Evolutionary conservation across 1,140 invertebrate genomes (phyloP).

Genomic region (Camponotus floridanus): DNA sequence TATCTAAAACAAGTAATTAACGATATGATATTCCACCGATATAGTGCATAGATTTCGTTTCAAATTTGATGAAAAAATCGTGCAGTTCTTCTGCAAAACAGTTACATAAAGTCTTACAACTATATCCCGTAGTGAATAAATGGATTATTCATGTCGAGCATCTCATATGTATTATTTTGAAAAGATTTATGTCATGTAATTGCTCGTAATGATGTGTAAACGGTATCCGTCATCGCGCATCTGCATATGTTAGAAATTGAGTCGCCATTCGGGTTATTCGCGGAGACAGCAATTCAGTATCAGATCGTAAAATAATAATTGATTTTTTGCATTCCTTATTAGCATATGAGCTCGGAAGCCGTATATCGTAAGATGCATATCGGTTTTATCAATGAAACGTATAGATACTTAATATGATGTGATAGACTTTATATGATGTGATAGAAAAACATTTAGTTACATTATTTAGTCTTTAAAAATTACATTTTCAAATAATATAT

Average conservation of each 20-base stretch:
- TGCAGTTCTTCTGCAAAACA: neutral
- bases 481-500: too few species aligned
- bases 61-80: neutral
- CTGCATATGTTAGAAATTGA: constrained; percentile 37
- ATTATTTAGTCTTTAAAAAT: too few species aligned
- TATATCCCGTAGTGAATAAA: constrained; percentile 14
- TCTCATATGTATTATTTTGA: neutral
- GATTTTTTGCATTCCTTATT: constrained; percentile 15
- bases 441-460: neutral
- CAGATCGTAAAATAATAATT: constrained; percentile 50
- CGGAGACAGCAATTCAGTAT: constrained; percentile 3
- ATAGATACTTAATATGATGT: neutral
- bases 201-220: constrained; percentile 44
- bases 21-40: constrained; percentile 23
- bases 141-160: constrained; percentile 16
- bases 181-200: constrained; percentile 51
- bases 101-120: constrained; percentile 5
- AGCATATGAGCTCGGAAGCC: neutral
- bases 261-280: constrained; percentile 41
- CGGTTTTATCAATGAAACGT: neutral
- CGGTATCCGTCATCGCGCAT: neutral
- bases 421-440: neutral
- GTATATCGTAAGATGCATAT: neutral
- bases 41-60: neutral
- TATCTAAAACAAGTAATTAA: constrained; percentile 82